phyloP scores from a whole-genome alignment of 2,113 vertebrate genomes.

The Prunella fulvescens region DNA sequence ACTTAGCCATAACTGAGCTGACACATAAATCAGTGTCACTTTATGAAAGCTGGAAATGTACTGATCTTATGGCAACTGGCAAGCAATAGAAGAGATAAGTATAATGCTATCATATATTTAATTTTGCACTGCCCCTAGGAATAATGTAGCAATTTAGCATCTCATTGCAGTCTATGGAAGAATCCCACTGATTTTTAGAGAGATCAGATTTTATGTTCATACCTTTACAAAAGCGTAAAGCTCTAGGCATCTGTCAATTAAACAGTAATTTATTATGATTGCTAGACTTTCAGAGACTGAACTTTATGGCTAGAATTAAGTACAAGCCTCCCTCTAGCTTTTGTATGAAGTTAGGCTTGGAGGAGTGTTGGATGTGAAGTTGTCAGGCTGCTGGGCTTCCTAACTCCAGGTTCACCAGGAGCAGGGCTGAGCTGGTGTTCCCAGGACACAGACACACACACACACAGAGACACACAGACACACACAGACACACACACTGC shows the following conservation, averaged over 20 bases:
- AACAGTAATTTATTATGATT: neutral
- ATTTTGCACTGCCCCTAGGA: neutral
- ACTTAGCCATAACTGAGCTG: neutral
- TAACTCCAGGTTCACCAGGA: neutral
- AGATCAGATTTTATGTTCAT: neutral
- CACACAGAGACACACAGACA: neutral
- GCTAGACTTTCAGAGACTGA: neutral
- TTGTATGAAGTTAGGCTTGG: neutral
- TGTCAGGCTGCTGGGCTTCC: neutral
- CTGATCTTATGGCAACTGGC: neutral
- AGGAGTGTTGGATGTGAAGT: neutral
- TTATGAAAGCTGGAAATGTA: neutral
- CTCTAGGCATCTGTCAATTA: neutral
- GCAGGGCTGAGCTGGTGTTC: neutral
- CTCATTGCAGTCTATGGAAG: neutral
- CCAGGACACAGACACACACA: fast-evolving
- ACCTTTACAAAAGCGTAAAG: neutral
- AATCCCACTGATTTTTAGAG: neutral
- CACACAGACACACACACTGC: neutral
- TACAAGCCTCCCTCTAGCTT: neutral
- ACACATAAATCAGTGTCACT: neutral
- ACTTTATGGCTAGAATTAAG: neutral
- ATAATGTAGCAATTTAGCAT: neutral
- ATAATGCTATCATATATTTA: neutral
- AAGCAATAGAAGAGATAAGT: neutral